Conservation (phyloP, 2,888 invertebrate species). For the Drosophila prostipennis region DNA sequence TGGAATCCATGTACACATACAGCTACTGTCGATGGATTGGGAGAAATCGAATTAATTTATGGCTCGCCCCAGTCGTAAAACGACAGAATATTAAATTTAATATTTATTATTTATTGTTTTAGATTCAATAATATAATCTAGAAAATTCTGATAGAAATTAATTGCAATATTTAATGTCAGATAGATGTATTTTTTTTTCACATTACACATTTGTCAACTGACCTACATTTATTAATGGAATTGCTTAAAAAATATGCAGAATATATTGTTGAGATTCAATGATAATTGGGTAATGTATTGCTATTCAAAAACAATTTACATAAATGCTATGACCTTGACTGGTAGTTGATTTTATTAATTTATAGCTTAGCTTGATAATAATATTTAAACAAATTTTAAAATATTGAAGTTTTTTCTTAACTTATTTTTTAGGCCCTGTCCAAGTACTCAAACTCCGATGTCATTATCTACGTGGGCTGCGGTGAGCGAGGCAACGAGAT, state of each 20-base stretch:
- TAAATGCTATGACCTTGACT: not conserved
- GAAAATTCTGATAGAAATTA: not conserved
- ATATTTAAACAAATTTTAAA: no score
- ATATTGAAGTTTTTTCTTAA: no score
- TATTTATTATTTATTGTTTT: not conserved
- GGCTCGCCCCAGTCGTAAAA: not conserved
- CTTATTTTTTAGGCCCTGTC: conserved; percentile 90
- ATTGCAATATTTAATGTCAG: not conserved
- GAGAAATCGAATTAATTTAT: not conserved
- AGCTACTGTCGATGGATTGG: not conserved
- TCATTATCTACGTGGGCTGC: conserved; percentile 99
- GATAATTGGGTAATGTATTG: not conserved
- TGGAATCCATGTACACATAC: not conserved
- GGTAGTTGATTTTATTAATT: not conserved
- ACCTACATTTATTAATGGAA: not conserved
- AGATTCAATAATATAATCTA: conserved; percentile 2
- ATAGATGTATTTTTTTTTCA: not conserved
- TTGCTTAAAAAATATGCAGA: not conserved
- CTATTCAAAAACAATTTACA: not conserved
- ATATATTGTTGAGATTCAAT: not conserved
- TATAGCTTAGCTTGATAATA: not conserved
- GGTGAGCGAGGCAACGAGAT: conserved; percentile 99
- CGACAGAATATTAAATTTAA: not conserved
- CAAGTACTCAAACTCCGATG: conserved; percentile 99
- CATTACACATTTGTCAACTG: not conserved